Conservation (phyloP, 2,888 invertebrate genomes). For the Drosophila diplacantha region DNA sequence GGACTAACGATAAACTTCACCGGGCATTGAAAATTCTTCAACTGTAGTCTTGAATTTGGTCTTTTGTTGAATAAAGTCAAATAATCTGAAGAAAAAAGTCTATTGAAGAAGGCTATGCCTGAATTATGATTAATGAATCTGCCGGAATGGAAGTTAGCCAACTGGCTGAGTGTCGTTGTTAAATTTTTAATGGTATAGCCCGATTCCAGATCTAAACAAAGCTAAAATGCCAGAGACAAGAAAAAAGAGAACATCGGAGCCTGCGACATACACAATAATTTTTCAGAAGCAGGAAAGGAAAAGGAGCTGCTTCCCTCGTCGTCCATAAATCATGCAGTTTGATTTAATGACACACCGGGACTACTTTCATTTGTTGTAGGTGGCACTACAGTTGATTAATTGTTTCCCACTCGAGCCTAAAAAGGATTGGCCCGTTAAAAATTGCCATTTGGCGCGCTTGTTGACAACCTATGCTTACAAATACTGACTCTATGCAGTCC, state of each 20-base stretch:
- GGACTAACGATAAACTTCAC: slow-evolving; percentile 43
- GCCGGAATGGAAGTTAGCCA: slow-evolving; percentile 50
- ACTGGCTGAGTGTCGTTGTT: slow-evolving; percentile 50
- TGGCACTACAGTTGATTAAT: slow-evolving; percentile 58
- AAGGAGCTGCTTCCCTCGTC: slow-evolving; percentile 31
- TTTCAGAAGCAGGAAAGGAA: slow-evolving; percentile 19
- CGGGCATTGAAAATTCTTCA: slow-evolving; percentile 60
- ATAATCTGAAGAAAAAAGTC: slow-evolving; percentile 47
- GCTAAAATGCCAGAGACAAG: slow-evolving; percentile 62
- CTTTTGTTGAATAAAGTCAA: slow-evolving; percentile 53
- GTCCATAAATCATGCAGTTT: slow-evolving; percentile 62
- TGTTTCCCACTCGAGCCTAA: slow-evolving; percentile 36
- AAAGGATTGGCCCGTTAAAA: slow-evolving; percentile 65
- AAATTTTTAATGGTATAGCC: slow-evolving; percentile 59
- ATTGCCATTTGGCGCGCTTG: slow-evolving; percentile 68
- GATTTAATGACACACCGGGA: slow-evolving; percentile 58
- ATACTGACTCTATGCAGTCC: slow-evolving; percentile 28
- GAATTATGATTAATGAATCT: slow-evolving; percentile 68
- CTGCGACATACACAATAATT: slow-evolving; percentile 48
- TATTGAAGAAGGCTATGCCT: slow-evolving; percentile 45
- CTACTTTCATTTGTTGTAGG: slow-evolving; percentile 47
- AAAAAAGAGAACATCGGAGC: slow-evolving; percentile 29
- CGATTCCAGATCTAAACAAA: slow-evolving; percentile 52
- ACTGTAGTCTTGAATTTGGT: slow-evolving; percentile 51
- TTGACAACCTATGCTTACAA: slow-evolving; percentile 61